Base-by-base conservation (phyloP, 2,113 vertebrate species). In the Manacus vitellinus region DNA sequence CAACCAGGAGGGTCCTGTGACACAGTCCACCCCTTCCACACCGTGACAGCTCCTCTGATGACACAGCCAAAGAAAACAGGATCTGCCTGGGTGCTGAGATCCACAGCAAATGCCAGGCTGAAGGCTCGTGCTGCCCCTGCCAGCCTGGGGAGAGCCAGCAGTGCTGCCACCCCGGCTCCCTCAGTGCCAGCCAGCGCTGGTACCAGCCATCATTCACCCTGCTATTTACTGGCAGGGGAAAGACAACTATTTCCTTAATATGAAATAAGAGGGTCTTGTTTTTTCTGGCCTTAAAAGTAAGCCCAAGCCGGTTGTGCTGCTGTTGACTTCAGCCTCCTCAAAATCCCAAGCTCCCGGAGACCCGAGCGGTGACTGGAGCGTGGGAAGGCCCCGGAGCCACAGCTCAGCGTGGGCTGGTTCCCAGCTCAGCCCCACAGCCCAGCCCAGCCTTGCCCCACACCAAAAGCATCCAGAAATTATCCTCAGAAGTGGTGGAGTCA, bases 381-480 rank as follows among this genome's bases (percentile, higher is more conserved):
- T 1, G 14, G 74, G n/a, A 24, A 35, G 63, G 61, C 41, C 49
- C 55, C 0, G 14, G 28, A 52, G 44, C 2, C 2, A 10, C 73
- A 72, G 44, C 28, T 30, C 15, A 23, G 65, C 5, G 0, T 1
- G 6, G 16, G 39, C 25, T 16, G 8, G 25, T 0, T 46, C 51
- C 44, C 82, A 6, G 6, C 52, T 76, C 5, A 21, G 35, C 46
- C 52, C 4, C 3, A 15, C 46, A 25, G 47, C 47, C 47, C 47
- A 23, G 33, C 79, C 49, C 21, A 5, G 24, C 9, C 11, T 43
- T 31, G 9, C 52, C 55, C 71, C 10, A 0, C 0, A 14, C 6
- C 47, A 55, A 18, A 20, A 47, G 28, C 24, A 58, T 0, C 5
- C 0, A 12, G 27, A 47, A 58, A 46, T 5, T 4, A 2, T 0